phyloP scores from a whole-genome alignment of 2,797 vertebrate genomes.

The Neopelma chrysocephalum region DNA sequence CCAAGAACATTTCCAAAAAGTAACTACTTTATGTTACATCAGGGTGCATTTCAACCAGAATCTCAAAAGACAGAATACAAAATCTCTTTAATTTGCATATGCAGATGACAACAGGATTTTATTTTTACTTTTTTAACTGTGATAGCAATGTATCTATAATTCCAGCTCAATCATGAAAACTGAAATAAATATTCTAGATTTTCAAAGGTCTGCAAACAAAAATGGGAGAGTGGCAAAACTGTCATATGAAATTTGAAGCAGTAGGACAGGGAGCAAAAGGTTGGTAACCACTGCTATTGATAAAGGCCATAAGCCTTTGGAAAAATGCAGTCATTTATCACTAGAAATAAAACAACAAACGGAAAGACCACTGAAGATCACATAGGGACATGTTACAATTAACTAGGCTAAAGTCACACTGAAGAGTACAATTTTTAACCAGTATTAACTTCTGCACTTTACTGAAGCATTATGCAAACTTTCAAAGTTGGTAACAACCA shows the following conservation, averaged over 20 bases:
- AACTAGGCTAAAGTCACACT: not conserved
- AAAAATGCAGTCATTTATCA: not conserved
- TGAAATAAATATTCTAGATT: not conserved
- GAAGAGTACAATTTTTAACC: not conserved
- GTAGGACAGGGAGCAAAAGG: not conserved
- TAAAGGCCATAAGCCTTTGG: not conserved
- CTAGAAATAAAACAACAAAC: not conserved
- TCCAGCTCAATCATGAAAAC: not conserved
- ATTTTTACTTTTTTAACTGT: not conserved
- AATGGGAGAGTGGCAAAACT: rapidly evolving
- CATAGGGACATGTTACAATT: not conserved
- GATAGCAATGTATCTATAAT: not conserved
- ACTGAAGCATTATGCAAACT: not conserved
- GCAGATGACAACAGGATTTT: not conserved
- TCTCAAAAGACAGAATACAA: not conserved
- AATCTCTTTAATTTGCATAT: not conserved
- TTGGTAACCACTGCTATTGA: not conserved
- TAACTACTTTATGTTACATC: not conserved
- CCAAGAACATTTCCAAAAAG: not conserved
- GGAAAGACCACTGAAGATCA: not conserved
- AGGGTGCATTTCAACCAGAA: not conserved
- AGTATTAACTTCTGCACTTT: not conserved
- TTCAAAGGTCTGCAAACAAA: not conserved
- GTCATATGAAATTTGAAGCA: not conserved
- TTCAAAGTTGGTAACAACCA: not conserved